These are phyloP conservation scores for Pemphigus obesinymphae DNA, from an alignment of 1,140 invertebrate species.

Conservation along the genomic window DNA sequence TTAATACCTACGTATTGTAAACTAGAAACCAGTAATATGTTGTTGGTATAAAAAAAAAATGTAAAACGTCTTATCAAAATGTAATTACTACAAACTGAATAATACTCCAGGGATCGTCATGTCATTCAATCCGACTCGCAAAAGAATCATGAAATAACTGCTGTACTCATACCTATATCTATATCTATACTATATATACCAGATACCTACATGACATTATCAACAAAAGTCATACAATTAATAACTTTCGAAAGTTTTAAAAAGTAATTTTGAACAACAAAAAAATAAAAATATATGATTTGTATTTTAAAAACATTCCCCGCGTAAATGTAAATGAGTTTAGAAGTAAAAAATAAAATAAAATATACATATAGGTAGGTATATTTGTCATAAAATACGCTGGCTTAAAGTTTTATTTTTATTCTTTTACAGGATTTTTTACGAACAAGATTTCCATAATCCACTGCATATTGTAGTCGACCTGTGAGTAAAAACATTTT, in stretches of 20 bases:
- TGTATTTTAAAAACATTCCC: not conserved
- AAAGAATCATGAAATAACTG: not conserved
- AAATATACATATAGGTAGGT: not conserved
- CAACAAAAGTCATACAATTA: not conserved
- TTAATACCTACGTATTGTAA: too few species aligned
- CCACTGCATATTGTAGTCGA: not conserved
- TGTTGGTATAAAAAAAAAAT: too few species aligned
- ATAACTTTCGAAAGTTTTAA: not conserved
- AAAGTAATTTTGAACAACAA: not conserved
- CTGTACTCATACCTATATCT: not conserved
- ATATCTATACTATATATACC: not conserved
- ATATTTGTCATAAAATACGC: not conserved
- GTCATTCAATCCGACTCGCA: not conserved
- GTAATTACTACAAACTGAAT: not conserved
- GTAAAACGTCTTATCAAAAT: not conserved
- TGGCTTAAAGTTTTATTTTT: not conserved
- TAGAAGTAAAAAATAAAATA: not conserved
- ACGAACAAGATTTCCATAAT: too few species aligned
- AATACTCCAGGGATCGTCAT: not conserved
- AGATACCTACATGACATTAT: not conserved
- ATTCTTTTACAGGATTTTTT: not conserved
- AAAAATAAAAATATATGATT: not conserved
- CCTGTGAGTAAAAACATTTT: not conserved
- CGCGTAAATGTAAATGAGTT: not conserved
- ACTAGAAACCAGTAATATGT: too few species aligned